phyloP scores from a whole-genome alignment of 92 coral and sea anemone species.

The Epizoanthus illoricatus region DNA sequence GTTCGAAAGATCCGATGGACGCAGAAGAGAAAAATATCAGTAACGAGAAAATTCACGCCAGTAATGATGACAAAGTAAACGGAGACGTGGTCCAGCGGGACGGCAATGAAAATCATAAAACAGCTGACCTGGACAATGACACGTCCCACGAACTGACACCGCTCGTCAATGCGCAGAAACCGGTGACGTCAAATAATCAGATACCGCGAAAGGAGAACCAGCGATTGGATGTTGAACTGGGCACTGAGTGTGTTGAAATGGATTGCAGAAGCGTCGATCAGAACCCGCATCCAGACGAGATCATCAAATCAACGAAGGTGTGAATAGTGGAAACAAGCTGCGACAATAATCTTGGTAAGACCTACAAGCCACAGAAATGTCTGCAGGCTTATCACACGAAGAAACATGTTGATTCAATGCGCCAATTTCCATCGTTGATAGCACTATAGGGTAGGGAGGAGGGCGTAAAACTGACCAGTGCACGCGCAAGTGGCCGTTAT shows the following conservation, averaged over 20 bases:
- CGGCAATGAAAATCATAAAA: constrained; percentile 32
- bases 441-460: too few relatives aligned
- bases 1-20: neutral
- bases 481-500: too few relatives aligned
- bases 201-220: constrained; percentile 11
- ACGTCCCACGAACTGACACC: constrained; percentile 24
- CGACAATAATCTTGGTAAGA: neutral
- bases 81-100: constrained; percentile 51
- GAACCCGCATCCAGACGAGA: neutral
- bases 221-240: constrained; percentile 5
- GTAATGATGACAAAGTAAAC: constrained; percentile 40
- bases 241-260: constrained; percentile 34
- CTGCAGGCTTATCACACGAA: too few relatives aligned
- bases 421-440: too few relatives aligned
- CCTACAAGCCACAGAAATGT: too few relatives aligned
- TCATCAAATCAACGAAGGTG: constrained; percentile 15
- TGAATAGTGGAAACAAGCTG: neutral
- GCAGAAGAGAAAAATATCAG: constrained; percentile 19
- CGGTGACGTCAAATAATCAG: neutral
- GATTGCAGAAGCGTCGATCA: constrained; percentile 3
- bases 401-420: too few relatives aligned
- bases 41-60: neutral
- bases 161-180: constrained; percentile 11
- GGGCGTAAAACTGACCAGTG: too few relatives aligned
- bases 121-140: neutral